Evolutionary conservation across 2,113 vertebrate genomes (phyloP).

Genomic region (Tympanuchus pallidicinctus): DNA sequence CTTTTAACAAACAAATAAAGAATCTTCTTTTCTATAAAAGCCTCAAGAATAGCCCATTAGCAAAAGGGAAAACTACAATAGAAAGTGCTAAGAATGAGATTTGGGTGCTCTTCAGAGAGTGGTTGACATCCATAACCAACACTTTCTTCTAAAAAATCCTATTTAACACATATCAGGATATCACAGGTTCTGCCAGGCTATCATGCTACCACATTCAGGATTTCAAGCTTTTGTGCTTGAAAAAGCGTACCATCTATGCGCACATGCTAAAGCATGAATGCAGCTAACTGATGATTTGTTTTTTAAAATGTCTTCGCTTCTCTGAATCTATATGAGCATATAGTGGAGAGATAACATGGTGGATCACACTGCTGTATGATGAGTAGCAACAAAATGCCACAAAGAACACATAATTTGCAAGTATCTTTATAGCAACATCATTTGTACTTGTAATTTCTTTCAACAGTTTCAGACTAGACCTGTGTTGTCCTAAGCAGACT

Average conservation of each 20-base stretch:
- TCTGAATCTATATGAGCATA: background rate
- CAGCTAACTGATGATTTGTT: background rate
- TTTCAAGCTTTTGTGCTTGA: background rate
- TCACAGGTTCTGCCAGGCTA: background rate
- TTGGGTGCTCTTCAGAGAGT: background rate
- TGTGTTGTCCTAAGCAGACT: background rate
- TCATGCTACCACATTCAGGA: accelerated
- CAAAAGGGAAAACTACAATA: background rate
- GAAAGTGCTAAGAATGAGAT: background rate
- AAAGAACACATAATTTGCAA: background rate
- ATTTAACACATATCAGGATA: accelerated
- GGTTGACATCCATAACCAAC: background rate
- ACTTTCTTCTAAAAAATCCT: background rate
- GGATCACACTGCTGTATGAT: background rate
- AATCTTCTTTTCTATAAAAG: background rate
- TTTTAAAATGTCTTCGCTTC: background rate
- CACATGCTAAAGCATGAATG: background rate
- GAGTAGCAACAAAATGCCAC: background rate
- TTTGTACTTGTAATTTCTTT: background rate
- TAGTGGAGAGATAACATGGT: background rate
- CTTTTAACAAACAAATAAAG: background rate
- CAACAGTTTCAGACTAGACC: background rate
- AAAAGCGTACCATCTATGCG: background rate
- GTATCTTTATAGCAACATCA: background rate
- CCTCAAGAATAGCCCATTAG: background rate